Evolutionary conservation across 2,888 invertebrate species (phyloP), one percentile per base, ranked within the genome.

Genomic region (Lithophane socia): DNA sequence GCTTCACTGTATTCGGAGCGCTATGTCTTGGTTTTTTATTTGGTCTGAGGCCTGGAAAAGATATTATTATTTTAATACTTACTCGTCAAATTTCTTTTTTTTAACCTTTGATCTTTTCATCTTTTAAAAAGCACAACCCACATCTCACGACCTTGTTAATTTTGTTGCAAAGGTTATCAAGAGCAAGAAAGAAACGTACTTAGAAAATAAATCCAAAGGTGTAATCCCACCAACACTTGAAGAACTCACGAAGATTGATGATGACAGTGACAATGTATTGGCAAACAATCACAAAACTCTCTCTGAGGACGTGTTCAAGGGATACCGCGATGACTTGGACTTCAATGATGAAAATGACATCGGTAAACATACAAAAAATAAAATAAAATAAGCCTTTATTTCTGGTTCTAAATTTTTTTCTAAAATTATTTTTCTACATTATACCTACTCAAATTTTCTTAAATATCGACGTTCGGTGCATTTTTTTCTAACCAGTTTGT

Each of bases 261-360:
- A 94, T 74, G 91, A 93, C 9, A 21, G 16, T 73, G 95, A 96
- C 2, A 95, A 94, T 75, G 92, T 89, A 5, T 91, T 95, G 8
- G 93, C 90, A 7, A 94, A 92, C 88, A 87, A 88, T 89, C 85
- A 82, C 7, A 92, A 93, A 81, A 94, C 95, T 21, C 88, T 94
- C n/a, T 92, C 96, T n/a, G 97, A 97, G 69, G 97, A 97, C 10
- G 97, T 97, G 0, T 96, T 96, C 68, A 97, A 97, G 90, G 98
- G 98, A 47, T 96, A 98, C 49, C 97, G 98, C 82, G 98, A 98
- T 90, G 98, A 98, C 94, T 96, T 98, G 84, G 98, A 98, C 90
- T 98, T 97, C 74, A 98, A 98, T 80, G 98, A 98, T 90, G 98
- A 98, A 92, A 98, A 98, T 89, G 98, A 98, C 93, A 97, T 98